Evolutionary conservation across 2,113 vertebrate species (phyloP).

Genomic region (Athene cunicularia): DNA sequence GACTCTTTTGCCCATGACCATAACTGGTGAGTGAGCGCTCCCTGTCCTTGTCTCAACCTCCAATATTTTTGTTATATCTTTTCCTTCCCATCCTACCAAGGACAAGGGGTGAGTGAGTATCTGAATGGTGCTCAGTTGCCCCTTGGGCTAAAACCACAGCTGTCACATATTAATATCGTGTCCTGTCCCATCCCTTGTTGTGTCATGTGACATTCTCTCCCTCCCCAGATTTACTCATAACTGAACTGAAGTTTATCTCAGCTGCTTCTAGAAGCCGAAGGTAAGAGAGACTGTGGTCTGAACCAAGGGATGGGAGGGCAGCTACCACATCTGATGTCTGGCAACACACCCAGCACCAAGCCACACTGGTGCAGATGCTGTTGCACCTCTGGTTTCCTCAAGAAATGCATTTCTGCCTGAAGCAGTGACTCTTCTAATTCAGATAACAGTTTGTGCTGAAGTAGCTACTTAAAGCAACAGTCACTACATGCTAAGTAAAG

Average conservation of each 20-base stretch:
- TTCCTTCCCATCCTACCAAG: no score
- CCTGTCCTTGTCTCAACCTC: no score
- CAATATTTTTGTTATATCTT: no score
- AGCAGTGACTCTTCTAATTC: neutral
- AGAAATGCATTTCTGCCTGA: neutral
- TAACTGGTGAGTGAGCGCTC: no score
- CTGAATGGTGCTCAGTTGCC: no score
- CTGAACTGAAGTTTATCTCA: neutral
- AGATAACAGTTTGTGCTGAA: neutral
- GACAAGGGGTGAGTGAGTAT: no score
- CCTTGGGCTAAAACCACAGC: no score
- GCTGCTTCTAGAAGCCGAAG: neutral
- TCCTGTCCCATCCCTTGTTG: neutral
- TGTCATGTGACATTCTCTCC: neutral
- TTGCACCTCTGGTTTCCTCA: neutral
- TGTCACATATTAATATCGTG: neutral
- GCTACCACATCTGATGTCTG: neutral
- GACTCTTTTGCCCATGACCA: no score
- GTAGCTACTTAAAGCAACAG: neutral
- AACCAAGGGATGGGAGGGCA: neutral
- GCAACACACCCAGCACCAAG: accelerated
- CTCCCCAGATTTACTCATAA: neutral
- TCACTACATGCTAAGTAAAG: neutral
- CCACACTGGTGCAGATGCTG: accelerated
- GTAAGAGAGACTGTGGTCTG: neutral